Evolutionary conservation across 1,140 invertebrate genomes (phyloP).

Genomic region (Dendrolimus punctatus): DNA sequence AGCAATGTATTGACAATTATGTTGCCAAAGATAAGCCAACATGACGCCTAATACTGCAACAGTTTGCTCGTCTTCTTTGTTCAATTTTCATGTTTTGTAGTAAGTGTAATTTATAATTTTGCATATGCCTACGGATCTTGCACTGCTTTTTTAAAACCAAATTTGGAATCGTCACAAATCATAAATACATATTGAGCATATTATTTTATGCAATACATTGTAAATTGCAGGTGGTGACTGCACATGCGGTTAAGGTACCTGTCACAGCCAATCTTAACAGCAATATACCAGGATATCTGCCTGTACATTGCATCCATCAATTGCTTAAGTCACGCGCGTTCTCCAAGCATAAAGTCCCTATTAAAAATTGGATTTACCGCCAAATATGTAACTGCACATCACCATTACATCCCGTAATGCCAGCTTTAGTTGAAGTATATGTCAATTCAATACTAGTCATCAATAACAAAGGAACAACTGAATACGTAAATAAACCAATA

Average conservation of each 20-base stretch:
- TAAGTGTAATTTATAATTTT: too few species aligned
- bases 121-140: too few species aligned
- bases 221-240: conserved; percentile 85
- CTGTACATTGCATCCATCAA: conserved; percentile 98
- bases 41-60: too few species aligned
- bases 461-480: conserved; percentile 77
- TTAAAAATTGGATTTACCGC: conserved; percentile 95
- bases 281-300: conserved; percentile 92
- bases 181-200: too few species aligned
- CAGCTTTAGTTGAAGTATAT: conserved; percentile 95
- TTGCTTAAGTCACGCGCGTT: conserved; percentile 95
- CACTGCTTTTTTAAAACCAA: too few species aligned
- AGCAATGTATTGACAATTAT: too few species aligned
- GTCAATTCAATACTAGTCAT: conserved; percentile 93
- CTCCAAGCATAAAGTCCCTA: conserved; percentile 95
- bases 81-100: too few species aligned
- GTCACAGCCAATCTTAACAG: conserved; percentile 93
- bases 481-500: conserved; percentile 92
- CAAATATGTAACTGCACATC: conserved; percentile 91
- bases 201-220: background rate
- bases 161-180: too few species aligned
- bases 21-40: too few species aligned
- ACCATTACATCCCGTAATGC: conserved; percentile 94
- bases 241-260: conserved; percentile 96
- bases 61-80: too few species aligned